Evolutionary conservation across 2,888 invertebrate genomes (phyloP).

Genomic region (Dolomedes plantarius): DNA sequence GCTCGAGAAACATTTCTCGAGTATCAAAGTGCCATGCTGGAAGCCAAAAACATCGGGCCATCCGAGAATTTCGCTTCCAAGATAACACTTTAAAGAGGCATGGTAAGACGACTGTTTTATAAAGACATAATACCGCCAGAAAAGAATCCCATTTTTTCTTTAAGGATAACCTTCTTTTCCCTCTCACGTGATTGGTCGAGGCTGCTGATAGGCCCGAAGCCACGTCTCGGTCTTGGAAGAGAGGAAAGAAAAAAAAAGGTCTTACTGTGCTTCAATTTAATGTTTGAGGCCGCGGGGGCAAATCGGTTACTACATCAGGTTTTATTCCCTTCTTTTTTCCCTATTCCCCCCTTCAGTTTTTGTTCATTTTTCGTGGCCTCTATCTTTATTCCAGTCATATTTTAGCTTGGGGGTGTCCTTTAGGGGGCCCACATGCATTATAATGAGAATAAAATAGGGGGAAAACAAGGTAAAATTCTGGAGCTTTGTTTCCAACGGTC

Average conservation of each 20-base stretch:
- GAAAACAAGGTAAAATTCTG: conserved; percentile 9
- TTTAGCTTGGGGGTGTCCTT: conserved; percentile 13
- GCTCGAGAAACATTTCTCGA: neutral
- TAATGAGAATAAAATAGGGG: conserved; percentile 22
- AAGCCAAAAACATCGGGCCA: neutral
- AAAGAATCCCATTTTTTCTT: neutral
- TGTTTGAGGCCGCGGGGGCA: conserved; percentile 38
- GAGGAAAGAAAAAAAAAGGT: neutral
- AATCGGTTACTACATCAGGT: conserved; percentile 51
- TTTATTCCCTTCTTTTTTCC: conserved; percentile 29
- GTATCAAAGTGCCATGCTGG: neutral
- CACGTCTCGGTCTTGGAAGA: conserved; percentile 5
- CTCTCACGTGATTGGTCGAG: conserved; percentile 37
- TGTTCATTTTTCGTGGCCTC: conserved; percentile 15
- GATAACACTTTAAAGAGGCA: conserved; percentile 33
- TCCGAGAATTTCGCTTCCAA: neutral
- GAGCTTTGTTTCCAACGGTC: neutral
- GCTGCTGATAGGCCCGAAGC: conserved; percentile 37
- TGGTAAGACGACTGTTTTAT: conserved; percentile 25
- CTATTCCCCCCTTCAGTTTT: neutral
- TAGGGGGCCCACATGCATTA: conserved; percentile 8
- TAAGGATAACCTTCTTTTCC: conserved; percentile 18
- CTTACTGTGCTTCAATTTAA: conserved; percentile 45
- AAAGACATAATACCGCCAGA: conserved; percentile 2
- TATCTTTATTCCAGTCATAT: conserved; percentile 24